These are phyloP conservation scores for Myoxocephalus aenaeus DNA, from an alignment of 2,797 vertebrate species.

Conservation along the genomic window DNA sequence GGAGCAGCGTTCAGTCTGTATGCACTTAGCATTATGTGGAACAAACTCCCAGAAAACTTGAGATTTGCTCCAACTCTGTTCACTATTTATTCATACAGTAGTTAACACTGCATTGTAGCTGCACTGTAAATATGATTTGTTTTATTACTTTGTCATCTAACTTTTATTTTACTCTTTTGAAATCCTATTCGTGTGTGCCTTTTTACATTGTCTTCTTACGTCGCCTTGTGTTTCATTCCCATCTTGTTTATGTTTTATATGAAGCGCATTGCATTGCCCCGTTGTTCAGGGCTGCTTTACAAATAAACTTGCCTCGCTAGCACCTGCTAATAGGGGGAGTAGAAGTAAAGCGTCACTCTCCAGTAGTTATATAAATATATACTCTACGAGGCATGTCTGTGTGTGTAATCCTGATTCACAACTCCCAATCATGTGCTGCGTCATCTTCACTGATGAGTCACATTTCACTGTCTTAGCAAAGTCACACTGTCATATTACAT, in stretches of 20 bases:
- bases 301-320: not conserved
- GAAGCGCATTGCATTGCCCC: not conserved
- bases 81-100: not conserved
- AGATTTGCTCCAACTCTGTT: not conserved
- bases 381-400: slow-evolving; percentile 4
- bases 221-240: not conserved
- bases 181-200: not conserved
- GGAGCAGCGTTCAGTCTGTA: not conserved
- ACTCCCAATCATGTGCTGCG: slow-evolving; percentile 57
- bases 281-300: not conserved
- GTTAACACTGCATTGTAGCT: too few relatives aligned
- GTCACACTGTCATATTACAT: slow-evolving; percentile 67
- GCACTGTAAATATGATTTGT: not conserved
- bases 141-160: not conserved
- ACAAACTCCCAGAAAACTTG: slow-evolving; percentile 3
- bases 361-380: not conserved
- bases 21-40: not conserved
- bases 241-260: not conserved
- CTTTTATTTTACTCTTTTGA: not conserved
- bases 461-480: slow-evolving; percentile 58
- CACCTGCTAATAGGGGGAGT: not conserved
- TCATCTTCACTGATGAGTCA: slow-evolving; percentile 69
- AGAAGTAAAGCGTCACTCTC: not conserved
- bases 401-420: slow-evolving; percentile 42
- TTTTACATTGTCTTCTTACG: not conserved